A percentile compares a stretch with the other conserved stretches of the same genome.
These are phyloP conservation scores for Philereme transversata DNA, from an alignment of 2,888 invertebrate genomes.

Conservation along the genomic window DNA sequence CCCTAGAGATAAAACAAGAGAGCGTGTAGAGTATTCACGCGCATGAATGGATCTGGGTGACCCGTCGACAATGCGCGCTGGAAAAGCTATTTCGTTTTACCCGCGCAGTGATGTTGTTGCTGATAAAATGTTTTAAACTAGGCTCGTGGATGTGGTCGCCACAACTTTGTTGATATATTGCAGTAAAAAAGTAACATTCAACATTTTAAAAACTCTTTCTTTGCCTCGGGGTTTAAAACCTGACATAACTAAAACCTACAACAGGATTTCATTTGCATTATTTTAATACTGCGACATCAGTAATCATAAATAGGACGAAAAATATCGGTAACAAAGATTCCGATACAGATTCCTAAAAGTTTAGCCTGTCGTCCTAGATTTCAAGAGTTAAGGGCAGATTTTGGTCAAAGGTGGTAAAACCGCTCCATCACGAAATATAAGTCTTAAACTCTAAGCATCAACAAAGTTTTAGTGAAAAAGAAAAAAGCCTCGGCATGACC, in stretches of 20 bases:
- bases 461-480: too few species aligned
- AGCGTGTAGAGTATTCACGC: constrained; percentile 12
- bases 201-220: too few species aligned
- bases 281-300: too few species aligned
- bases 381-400: not conserved
- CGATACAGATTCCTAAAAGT: not conserved
- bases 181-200: not conserved
- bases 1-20: constrained; percentile 4
- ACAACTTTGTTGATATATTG: not conserved
- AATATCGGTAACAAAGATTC: too few species aligned
- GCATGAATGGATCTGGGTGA: constrained; percentile 29
- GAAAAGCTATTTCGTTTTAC: constrained; percentile 13
- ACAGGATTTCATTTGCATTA: too few species aligned
- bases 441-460: too few species aligned
- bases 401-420: not conserved
- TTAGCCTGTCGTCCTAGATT: not conserved
- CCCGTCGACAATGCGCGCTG: constrained; percentile 14
- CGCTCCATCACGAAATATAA: not conserved
- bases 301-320: too few species aligned
- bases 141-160: not conserved
- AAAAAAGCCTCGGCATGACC: too few species aligned
- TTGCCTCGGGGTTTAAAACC: too few species aligned
- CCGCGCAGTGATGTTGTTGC: constrained; percentile 5
- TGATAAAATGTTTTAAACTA: constrained; percentile 11
- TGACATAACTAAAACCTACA: too few species aligned